These are phyloP conservation scores for Thalassaphorura encarpata DNA, from an alignment of 1,140 invertebrate genomes.

Conservation along the genomic window DNA sequence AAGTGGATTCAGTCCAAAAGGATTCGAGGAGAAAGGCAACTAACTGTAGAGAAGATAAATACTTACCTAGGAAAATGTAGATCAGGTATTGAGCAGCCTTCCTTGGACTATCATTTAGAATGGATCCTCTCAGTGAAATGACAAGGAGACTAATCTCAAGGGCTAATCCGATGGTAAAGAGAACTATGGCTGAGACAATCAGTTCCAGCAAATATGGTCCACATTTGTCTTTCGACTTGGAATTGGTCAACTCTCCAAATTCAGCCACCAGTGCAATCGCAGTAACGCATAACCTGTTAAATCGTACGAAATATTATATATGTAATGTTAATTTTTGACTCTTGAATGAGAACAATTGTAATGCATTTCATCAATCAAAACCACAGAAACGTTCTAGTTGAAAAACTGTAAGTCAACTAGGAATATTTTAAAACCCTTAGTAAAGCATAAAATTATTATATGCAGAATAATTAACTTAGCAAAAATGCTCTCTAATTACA, in stretches of 20 bases:
- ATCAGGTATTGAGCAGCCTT: slow-evolving; percentile 70
- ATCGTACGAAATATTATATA: slow-evolving; percentile 1
- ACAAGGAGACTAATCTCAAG: slow-evolving; percentile 63
- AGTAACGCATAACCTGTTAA: slow-evolving; percentile 20
- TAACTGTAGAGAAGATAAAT: no score
- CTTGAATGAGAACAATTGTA: no score
- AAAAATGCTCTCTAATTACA: no score
- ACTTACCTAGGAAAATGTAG: slow-evolving; percentile 66
- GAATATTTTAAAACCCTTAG: no score
- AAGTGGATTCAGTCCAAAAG: no score
- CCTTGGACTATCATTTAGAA: slow-evolving; percentile 61
- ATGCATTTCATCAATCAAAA: no score
- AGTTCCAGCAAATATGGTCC: slow-evolving; percentile 54
- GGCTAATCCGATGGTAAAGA: slow-evolving; percentile 54
- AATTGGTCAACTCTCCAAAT: slow-evolving; percentile 35
- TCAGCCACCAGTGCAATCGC: slow-evolving; percentile 46
- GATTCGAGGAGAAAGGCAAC: no score
- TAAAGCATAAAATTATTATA: no score
- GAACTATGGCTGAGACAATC: slow-evolving; percentile 57
- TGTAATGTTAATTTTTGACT: not conserved
- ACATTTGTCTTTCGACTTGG: slow-evolving; percentile 43
- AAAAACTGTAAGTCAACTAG: no score
- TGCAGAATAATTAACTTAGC: no score
- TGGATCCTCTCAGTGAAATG: slow-evolving; percentile 69
- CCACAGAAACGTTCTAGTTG: no score